Evolutionary conservation across 2,888 invertebrate genomes (phyloP).

Genomic region (Criorhina ranunculi): DNA sequence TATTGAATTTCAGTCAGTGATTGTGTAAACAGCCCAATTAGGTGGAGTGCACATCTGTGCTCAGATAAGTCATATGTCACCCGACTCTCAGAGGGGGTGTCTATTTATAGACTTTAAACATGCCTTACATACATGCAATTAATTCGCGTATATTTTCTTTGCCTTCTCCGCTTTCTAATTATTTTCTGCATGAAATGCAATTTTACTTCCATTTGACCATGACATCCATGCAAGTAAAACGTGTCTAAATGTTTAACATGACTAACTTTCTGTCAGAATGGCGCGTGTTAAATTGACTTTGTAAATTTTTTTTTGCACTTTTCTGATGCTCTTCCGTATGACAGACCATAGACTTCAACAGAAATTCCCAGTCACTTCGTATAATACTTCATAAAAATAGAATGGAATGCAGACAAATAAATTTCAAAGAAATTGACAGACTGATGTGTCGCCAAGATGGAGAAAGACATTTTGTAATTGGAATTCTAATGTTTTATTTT

Average conservation of each 20-base stretch:
- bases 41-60: constrained; percentile 38
- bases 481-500: constrained; percentile 12
- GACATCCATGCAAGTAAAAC: constrained; percentile 52
- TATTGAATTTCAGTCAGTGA: constrained; percentile 64
- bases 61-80: constrained; percentile 47
- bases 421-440: constrained; percentile 23
- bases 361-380: constrained; percentile 48
- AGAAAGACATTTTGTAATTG: constrained; percentile 16
- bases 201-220: constrained; percentile 65
- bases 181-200: constrained; percentile 55
- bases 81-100: constrained; percentile 28
- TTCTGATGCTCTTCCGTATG: constrained; percentile 39
- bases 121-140: constrained; percentile 42
- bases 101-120: constrained; percentile 42
- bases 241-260: constrained; percentile 33
- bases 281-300: constrained; percentile 45
- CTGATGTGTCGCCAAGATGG: constrained; percentile 16
- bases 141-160: constrained; percentile 29
- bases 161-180: constrained; percentile 44
- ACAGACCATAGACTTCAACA: constrained; percentile 35
- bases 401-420: constrained; percentile 42
- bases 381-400: constrained; percentile 40
- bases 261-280: constrained; percentile 51
- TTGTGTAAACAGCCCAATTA: constrained; percentile 63
- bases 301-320: neutral